phyloP scores from a whole-genome alignment of 1,140 invertebrate species.

The Trachymyrmex septentrionalis region DNA sequence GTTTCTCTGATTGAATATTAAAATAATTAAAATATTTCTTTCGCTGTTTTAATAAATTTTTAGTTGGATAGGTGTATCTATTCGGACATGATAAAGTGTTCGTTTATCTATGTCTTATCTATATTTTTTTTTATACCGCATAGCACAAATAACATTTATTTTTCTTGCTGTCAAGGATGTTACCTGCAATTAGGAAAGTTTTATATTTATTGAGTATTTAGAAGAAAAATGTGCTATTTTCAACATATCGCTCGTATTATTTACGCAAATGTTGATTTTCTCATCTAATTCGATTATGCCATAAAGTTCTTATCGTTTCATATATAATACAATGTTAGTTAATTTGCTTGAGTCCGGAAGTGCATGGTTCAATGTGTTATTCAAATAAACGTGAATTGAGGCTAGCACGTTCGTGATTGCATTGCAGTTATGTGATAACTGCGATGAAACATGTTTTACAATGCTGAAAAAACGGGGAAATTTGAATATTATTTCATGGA shows the following conservation, averaged over 20 bases:
- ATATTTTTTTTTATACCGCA: neutral
- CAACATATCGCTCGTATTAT: neutral
- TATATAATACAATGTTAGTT: neutral
- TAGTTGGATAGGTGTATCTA: neutral
- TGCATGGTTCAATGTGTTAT: neutral
- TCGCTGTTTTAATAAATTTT: neutral
- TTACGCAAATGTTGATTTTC: neutral
- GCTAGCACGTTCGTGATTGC: neutral
- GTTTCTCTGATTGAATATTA: neutral
- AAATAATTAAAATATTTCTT: neutral
- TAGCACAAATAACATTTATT: conserved; percentile 48
- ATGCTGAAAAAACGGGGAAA: neutral
- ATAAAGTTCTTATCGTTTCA: neutral
- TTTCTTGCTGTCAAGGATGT: conserved; percentile 7
- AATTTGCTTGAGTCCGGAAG: conserved; percentile 57
- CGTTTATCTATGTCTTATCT: conserved; percentile 29
- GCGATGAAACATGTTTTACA: neutral
- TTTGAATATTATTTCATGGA: neutral
- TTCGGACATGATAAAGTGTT: conserved; percentile 22
- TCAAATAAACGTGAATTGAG: conserved; percentile 38
- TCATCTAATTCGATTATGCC: conserved; percentile 39
- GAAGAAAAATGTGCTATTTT: neutral
- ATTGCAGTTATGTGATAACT: neutral
- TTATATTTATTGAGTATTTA: conserved; percentile 19
- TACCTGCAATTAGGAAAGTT: neutral